Base-by-base conservation (phyloP, 1,140 invertebrate species). In the Euglossa dilemma region DNA sequence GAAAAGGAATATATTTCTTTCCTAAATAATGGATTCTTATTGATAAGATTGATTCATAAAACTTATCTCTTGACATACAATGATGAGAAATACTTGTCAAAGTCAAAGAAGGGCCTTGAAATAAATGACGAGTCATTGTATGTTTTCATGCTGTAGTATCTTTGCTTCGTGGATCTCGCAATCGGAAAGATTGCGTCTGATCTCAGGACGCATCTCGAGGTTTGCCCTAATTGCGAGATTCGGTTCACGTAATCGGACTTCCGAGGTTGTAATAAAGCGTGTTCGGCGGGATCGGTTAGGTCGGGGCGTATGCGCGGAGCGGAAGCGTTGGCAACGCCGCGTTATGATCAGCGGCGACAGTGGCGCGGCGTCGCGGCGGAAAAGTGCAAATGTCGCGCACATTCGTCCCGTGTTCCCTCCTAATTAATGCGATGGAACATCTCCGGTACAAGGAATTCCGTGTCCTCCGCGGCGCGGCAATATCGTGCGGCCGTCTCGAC, bases 341-440 rank as follows among this genome's bases (percentile, higher is more conserved):
- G 61, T 56, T 54, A 63, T 66, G 71, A 81, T 81, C 61, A 75
- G 25, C 47, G 50, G 43, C 45, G 63, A 43, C 25, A 20, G n/a
- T 14, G 54, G 12, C 54, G 0, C 16, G 63, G 18, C 23, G 14
- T 43, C n/a, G 59, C 5, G 56, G 59, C 59, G 72, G 61, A 84
- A 87, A 87, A 87, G 76, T 78, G 59, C 23, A 56, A 80, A 59
- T 73, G 67, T 87, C 56, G 64, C 85, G 57, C 50, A 57, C 66
- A 63, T 56, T 54, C 47, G 64, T 56, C 43, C 72, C 82, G 67
- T 77, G 81, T 86, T 81, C 47, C 63, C 77, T 43, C 59, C 86
- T 87, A 86, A 87, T 87, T 88, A 88, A 87, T 80, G 73, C 61
- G 61, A 73, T 43, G 72, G 77, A 70, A 84, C 61, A 77, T 69